Base-by-base conservation (phyloP, 2,888 invertebrate genomes). In the Dryocosmus kuriphilus region DNA sequence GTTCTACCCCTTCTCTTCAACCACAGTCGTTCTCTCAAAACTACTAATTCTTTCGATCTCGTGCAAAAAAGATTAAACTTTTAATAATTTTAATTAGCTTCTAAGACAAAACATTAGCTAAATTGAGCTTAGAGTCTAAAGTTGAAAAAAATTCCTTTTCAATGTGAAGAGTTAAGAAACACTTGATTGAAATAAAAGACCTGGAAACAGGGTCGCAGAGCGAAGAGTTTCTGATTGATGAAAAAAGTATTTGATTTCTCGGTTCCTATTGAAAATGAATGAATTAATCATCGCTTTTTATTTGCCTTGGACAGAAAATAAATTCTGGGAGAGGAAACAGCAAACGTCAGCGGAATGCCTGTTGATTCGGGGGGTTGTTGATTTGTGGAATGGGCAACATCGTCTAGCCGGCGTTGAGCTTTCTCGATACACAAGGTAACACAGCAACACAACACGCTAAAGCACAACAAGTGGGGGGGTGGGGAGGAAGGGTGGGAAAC, bases 401-500 rank as follows among this genome's bases (percentile, higher is more conserved):
- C 90, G 91, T 91, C 91, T 91, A 88, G 86, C 90, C 87, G 89
- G 91, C 91, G 90, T 91, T 91, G 91, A 91, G 89, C 89, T 91
- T 91, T 90, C 91, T 89, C 91, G 90, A 91, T 90, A 91, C 89
- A 91, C 89, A 89, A 90, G 89, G 89, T 89, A 90, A 89, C 90
- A 90, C 88, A 89, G 90, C 90, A 91, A 90, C 90, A 91, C 90
- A 89, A 89, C 89, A 90, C 85, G 82, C 88, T 89, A 88, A 88
- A 90, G 91, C 91, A 91, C 91, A 91, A 91, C 91, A 91, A 91
- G 91, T 91, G 91, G 91, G 88, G 87, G 88, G 91, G 91, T 87
- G 87, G 88, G 86, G 88, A 81, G 78, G 81, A 79, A 85, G 87
- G 87, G 89, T 86, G 87, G 88, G 88, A 89, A 87, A 86, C 88